Conservation (phyloP, 2,797 vertebrate species). For the Gymnoscopelus braueri region DNA sequence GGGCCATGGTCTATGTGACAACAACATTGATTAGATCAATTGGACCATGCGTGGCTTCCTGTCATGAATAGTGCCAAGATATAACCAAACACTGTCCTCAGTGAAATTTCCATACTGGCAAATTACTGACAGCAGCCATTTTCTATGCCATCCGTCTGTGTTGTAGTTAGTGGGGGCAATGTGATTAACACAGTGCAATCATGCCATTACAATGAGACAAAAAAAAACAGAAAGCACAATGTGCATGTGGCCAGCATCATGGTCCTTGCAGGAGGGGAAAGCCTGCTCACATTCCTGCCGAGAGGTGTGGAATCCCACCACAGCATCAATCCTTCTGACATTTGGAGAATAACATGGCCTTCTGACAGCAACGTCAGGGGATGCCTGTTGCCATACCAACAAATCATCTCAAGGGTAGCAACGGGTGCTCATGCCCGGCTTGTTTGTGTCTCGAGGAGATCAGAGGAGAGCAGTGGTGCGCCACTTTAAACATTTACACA, state of each 20-base stretch:
- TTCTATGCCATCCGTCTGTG: conserved; percentile 9
- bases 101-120: background rate
- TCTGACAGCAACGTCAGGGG: conserved; percentile 67
- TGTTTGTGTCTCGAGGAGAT: conserved; percentile 55
- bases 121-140: conserved; percentile 6
- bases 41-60: too few relatives aligned
- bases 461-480: conserved; percentile 46
- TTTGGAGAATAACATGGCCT: conserved; percentile 65
- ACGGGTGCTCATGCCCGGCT: conserved; percentile 65
- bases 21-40: too few relatives aligned
- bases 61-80: too few relatives aligned
- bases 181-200: background rate
- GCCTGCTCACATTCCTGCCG: conserved; percentile 41
- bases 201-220: background rate
- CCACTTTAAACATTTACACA: conserved; percentile 60
- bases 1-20: too few relatives aligned
- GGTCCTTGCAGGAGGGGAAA: conserved; percentile 30
- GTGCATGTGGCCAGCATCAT: conserved; percentile 9
- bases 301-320: conserved; percentile 49
- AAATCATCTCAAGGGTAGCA: conserved; percentile 67
- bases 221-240: too few relatives aligned
- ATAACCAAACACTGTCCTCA: too few relatives aligned
- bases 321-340: conserved; percentile 69
- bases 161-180: background rate
- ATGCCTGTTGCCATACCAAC: conserved; percentile 73